These are phyloP conservation scores for Aspidiotus destructor DNA, from an alignment of 2,888 invertebrate genomes.

Conservation along the genomic window DNA sequence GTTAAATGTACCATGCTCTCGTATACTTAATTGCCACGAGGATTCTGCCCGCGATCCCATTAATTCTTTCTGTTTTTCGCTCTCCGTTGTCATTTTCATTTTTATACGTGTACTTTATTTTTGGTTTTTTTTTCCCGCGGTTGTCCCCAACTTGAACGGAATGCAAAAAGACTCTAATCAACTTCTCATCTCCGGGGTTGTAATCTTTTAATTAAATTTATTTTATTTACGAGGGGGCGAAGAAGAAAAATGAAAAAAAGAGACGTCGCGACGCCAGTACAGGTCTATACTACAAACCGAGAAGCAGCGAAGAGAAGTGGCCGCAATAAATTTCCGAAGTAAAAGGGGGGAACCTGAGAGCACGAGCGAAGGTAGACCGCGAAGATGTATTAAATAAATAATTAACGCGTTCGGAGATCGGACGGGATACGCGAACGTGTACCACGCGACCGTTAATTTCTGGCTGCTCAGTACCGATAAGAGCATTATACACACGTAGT, in stretches of 20 bases:
- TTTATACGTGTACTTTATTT: not conserved
- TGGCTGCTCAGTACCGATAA: not conserved
- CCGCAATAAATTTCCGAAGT: not conserved
- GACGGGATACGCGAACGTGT: not conserved
- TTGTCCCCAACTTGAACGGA: not conserved
- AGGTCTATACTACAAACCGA: not conserved
- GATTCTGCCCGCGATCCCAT: not conserved
- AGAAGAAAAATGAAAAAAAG: no score
- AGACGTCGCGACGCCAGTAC: no score
- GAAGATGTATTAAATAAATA: conserved; percentile 4
- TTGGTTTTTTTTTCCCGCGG: not conserved
- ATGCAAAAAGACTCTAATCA: conserved; percentile 1
- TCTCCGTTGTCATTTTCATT: not conserved
- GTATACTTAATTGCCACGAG: not conserved
- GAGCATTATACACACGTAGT: not conserved
- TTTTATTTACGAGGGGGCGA: not conserved
- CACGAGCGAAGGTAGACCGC: not conserved
- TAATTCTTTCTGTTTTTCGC: not conserved
- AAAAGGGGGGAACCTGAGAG: not conserved
- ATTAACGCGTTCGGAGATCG: conserved; percentile 2
- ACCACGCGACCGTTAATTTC: conserved; percentile 2
- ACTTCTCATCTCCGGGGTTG: not conserved
- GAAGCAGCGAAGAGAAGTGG: not conserved
- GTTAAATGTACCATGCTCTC: not conserved
- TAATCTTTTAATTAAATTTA: conserved; percentile 4